Conservation (phyloP, 1,140 invertebrate genomes). For the Euglossa dilemma region DNA sequence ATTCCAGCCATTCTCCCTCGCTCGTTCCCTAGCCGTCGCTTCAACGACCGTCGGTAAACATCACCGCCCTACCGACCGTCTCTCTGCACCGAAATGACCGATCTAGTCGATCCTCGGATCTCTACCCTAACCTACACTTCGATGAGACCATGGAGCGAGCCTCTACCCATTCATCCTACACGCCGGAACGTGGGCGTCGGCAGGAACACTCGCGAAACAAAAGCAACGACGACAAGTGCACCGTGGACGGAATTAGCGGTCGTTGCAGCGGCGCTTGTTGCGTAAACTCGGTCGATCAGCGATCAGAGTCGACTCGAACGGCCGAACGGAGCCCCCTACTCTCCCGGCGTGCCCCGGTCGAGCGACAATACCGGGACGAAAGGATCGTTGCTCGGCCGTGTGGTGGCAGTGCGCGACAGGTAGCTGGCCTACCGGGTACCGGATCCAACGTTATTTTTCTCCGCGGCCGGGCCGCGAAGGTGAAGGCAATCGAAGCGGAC, state of each 20-base stretch:
- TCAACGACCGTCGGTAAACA: too few relatives aligned
- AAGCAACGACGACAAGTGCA: slow-evolving; percentile 2
- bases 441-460: slow-evolving; percentile 44
- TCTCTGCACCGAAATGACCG: too few relatives aligned
- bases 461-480: slow-evolving; percentile 28
- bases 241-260: not conserved
- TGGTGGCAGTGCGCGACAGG: not conserved
- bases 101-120: too few relatives aligned
- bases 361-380: not conserved
- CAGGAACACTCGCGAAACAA: not conserved
- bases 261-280: not conserved
- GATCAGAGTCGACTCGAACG: not conserved
- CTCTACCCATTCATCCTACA: too few relatives aligned
- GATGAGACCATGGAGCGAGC: too few relatives aligned
- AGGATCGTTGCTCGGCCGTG: not conserved
- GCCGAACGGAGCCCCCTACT: not conserved
- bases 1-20: too few relatives aligned
- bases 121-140: too few relatives aligned
- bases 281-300: slow-evolving; percentile 21
- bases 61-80: too few relatives aligned
- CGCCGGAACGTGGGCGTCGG: not conserved
- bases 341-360: too few relatives aligned
- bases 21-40: too few relatives aligned
- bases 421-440: slow-evolving; percentile 27
- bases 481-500: slow-evolving; percentile 55